phyloP scores from a whole-genome alignment of 2,888 invertebrate genomes.

The Aphodius sticticus region DNA sequence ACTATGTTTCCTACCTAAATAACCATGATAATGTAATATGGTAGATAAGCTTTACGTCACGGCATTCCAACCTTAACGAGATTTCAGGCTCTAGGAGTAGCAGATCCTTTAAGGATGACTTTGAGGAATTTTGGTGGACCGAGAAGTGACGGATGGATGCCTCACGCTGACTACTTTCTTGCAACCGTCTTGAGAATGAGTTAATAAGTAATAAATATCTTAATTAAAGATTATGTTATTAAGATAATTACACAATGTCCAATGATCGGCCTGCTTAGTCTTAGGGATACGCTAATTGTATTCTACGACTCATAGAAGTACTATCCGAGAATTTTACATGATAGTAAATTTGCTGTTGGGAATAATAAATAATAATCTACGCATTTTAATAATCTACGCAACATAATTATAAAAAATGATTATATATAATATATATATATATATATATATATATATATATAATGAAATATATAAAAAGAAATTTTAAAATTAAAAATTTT shows the following conservation, averaged over 20 bases:
- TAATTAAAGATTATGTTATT: constrained; percentile 23
- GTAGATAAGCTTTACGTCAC: background rate
- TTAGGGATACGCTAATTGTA: background rate
- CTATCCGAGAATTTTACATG: no score
- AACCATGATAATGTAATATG: background rate
- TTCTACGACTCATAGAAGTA: background rate
- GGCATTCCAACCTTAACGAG: background rate
- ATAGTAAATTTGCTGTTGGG: no score
- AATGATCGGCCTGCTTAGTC: constrained; percentile 4
- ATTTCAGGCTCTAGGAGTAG: background rate
- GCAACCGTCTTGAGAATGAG: constrained; percentile 15
- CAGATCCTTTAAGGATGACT: constrained; percentile 13
- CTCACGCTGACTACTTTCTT: constrained; percentile 18
- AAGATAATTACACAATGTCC: constrained; percentile 21
- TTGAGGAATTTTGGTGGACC: constrained; percentile 9
- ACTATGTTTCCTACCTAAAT: background rate
- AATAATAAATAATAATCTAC: no score
- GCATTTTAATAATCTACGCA: no score
- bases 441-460: no score
- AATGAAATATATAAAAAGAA: no score
- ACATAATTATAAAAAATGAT: no score
- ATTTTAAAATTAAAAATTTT: no score
- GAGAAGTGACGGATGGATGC: constrained; percentile 20
- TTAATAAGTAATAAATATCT: constrained; percentile 25
- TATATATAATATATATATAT: no score